A percentile compares a stretch with the other conserved stretches of the same genome.
Conservation (phyloP, 2,797 vertebrate species). For the Rhabdomys pumilio region DNA sequence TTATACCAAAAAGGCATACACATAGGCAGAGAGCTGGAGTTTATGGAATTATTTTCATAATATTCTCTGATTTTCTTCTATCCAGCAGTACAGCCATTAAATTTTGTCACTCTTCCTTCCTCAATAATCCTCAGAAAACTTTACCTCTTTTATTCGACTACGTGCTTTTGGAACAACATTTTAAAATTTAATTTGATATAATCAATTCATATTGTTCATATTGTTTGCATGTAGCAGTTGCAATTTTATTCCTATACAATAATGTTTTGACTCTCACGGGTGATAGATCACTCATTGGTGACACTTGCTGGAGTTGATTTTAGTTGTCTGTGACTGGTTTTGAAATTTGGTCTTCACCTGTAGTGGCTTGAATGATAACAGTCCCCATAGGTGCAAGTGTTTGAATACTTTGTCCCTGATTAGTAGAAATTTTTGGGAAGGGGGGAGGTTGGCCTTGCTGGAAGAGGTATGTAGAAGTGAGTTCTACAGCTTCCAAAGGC, state of each 20-base stretch:
- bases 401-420: neutral
- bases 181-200: neutral
- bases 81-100: neutral
- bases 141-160: neutral
- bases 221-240: too few species aligned
- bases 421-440: neutral
- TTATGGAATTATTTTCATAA: neutral
- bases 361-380: neutral
- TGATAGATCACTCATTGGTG: neutral
- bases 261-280: neutral
- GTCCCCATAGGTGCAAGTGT: neutral
- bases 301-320: neutral
- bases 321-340: neutral
- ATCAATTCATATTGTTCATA: neutral
- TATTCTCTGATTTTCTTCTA: neutral
- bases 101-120: neutral
- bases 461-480: neutral
- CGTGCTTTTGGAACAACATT: neutral
- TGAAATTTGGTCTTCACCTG: neutral
- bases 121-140: neutral
- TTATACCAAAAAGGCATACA: neutral
- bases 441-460: neutral
- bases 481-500: neutral
- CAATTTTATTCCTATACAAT: neutral
- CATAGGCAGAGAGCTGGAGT: neutral